Evolutionary conservation across 2,888 invertebrate genomes (phyloP).

Genomic region (Epinotia nisella): DNA sequence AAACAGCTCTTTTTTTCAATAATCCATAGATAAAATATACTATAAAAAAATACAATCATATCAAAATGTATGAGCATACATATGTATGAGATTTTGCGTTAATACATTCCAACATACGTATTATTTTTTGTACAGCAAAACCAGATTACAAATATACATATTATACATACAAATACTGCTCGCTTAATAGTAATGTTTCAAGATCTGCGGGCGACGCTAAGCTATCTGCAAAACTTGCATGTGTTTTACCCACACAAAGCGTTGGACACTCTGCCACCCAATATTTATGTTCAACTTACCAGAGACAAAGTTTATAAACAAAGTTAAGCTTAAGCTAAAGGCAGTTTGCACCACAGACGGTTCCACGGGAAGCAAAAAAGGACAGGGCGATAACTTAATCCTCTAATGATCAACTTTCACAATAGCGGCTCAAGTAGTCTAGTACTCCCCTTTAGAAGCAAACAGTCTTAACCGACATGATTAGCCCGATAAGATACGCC

Average conservation of each 20-base stretch:
- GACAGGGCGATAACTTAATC: conserved; percentile 42
- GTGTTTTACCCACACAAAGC: not conserved
- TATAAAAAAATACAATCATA: too few relatives aligned
- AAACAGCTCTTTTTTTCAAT: too few relatives aligned
- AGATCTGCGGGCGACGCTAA: not conserved
- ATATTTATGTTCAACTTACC: conserved; percentile 15
- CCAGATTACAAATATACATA: too few relatives aligned
- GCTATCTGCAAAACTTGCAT: not conserved
- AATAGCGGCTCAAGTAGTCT: conserved; percentile 39
- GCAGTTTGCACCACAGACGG: conserved; percentile 32
- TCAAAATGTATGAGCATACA: too few relatives aligned
- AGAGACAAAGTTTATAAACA: conserved; percentile 20
- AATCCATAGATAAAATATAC: too few relatives aligned
- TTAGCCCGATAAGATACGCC: not conserved
- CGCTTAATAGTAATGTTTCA: too few relatives aligned
- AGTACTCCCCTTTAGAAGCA: not conserved
- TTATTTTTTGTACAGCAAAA: too few relatives aligned
- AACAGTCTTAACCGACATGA: not conserved
- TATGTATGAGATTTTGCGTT: too few relatives aligned
- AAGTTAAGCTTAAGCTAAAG: conserved; percentile 21
- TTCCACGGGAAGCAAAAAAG: conserved; percentile 31
- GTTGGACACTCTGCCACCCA: not conserved
- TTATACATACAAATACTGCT: too few relatives aligned
- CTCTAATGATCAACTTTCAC: conserved; percentile 44
- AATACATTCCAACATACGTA: too few relatives aligned